phyloP scores from a whole-genome alignment of 2,888 invertebrate species.

The Glyphotaelius pellucidus region DNA sequence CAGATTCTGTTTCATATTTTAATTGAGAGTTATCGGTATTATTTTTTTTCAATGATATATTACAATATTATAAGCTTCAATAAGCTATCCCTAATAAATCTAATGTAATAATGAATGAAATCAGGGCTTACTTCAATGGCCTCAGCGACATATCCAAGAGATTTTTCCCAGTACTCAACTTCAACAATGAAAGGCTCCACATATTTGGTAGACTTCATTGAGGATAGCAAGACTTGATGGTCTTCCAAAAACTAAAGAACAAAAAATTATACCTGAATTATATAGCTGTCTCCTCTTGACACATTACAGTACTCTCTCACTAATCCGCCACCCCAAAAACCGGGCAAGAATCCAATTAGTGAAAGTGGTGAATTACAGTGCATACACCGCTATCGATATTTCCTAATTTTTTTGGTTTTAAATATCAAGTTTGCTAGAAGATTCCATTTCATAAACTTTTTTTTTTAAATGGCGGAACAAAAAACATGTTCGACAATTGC shows the following conservation, averaged over 20 bases:
- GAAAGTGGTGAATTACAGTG: too few species aligned
- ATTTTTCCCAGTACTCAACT: conserved; percentile 92
- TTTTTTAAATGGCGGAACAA: not conserved
- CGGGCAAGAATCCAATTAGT: too few species aligned
- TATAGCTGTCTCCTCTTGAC: too few species aligned
- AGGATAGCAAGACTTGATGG: conserved; percentile 88
- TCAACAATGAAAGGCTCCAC: conserved; percentile 91
- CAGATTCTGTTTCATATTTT: too few species aligned
- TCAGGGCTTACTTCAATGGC: conserved; percentile 81
- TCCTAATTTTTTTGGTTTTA: too few species aligned
- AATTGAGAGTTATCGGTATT: not conserved
- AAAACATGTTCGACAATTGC: not conserved
- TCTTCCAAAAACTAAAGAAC: conserved; percentile 83
- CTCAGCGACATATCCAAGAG: conserved; percentile 88
- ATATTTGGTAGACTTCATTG: conserved; percentile 92
- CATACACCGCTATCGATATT: too few species aligned
- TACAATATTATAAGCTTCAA: too few species aligned
- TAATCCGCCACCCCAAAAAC: too few species aligned
- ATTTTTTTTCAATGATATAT: too few species aligned
- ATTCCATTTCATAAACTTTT: too few species aligned
- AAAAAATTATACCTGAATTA: not conserved
- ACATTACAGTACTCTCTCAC: not conserved
- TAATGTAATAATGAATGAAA: not conserved
- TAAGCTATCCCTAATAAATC: too few species aligned
- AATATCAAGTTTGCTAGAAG: too few species aligned